Evolutionary conservation across 2,797 vertebrate species (phyloP), one percentile per base, ranked within the genome.

Genomic region (Neosilurus hyrtlii): DNA sequence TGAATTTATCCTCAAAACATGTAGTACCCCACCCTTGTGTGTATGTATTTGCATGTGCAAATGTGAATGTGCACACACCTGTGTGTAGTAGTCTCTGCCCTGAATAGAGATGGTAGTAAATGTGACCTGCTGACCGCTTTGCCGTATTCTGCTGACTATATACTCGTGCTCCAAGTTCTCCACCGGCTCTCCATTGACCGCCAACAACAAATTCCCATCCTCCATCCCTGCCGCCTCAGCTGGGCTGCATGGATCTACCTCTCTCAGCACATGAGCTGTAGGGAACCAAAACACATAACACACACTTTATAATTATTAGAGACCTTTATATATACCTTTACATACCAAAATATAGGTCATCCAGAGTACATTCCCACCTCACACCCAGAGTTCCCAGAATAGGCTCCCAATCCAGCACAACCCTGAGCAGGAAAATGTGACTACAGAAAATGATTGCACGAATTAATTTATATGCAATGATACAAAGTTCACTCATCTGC

Each of bases 181-280:
- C 6, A 96, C 90, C 11, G 91, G 95, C 76, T 96, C 94, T 0
- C 94, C 95, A 0, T 98, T 98, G 84, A 99, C 96, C 0, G 95
- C 96, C 71, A 98, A 88, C 82, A 99, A 90, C 10, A 96, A 94
- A 76, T 98, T 96, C 49, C 98, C 97, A 5, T 96, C 95, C 90
- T 87, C 92, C 97, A 99, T 97, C 85, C 96, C 96, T 0, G 94
- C 94, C 81, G 77, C 89, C 86, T 98, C 94, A 0, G 97, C 97
- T 0, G 97, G 96, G 87, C 97, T 93, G 61, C 95, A 94, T 0
- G n/a, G 90, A 9, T 99, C 97, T 86, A 99, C 92, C 0, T 99
- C 97, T 87, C 96, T 90, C 82, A 99, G 90, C 83, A 97, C 91
- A 83, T 99, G 97, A 59, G 92, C 97, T 98, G 87, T 0, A 12